These are phyloP conservation scores for Picathartes gymnocephalus DNA, from an alignment of 2,113 vertebrate species.

Conservation along the genomic window DNA sequence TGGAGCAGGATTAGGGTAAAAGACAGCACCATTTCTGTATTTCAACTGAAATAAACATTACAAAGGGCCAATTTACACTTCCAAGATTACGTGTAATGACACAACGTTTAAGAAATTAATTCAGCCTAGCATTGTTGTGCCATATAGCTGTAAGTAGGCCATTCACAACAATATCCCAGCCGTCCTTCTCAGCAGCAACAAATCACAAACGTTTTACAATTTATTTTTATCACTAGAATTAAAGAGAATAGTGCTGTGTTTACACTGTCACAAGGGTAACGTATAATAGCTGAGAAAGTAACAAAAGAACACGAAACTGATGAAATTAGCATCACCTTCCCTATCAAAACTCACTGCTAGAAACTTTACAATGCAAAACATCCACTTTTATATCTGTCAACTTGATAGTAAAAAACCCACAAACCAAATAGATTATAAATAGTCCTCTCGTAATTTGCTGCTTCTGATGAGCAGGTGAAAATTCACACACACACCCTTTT, in stretches of 20 bases:
- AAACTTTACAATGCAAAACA: not conserved
- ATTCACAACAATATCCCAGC: not conserved
- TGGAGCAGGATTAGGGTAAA: not conserved
- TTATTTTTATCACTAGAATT: constrained; percentile 39
- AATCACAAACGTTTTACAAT: constrained; percentile 10
- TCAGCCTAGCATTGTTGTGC: not conserved
- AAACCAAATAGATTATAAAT: not conserved
- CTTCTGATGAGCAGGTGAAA: not conserved
- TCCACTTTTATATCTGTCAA: not conserved
- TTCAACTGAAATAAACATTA: constrained; percentile 38
- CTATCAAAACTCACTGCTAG: not conserved
- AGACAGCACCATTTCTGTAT: not conserved
- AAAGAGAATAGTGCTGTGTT: constrained; percentile 22
- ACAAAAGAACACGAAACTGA: not conserved
- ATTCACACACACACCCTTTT: not conserved
- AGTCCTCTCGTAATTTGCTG: not conserved
- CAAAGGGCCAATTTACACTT: constrained; percentile 46
- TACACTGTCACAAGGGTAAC: constrained; percentile 29
- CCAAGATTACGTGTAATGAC: constrained; percentile 22
- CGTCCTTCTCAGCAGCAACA: not conserved
- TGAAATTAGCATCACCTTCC: not conserved
- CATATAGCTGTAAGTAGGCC: not conserved
- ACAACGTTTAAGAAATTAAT: not conserved
- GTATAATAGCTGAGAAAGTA: constrained; percentile 22
- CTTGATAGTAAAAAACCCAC: not conserved